Percentiles rank a stretch among this genome's conserved stretches.
phyloP scores from a whole-genome alignment of 1,140 invertebrate species.

The Rhyacophila brunnea region DNA sequence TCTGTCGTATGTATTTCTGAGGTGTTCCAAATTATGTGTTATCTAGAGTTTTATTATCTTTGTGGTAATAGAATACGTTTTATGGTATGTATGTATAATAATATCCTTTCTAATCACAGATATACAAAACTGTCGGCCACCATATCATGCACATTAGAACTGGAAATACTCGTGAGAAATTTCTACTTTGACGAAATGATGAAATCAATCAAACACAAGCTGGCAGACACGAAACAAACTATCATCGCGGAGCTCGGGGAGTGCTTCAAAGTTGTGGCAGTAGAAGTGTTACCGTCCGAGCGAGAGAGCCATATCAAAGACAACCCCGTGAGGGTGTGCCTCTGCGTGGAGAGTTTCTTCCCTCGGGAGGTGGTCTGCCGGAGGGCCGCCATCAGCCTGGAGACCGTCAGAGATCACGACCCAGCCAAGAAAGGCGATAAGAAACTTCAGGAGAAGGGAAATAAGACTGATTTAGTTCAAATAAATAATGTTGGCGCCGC shows the following conservation, averaged over 20 bases:
- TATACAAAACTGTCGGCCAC: constrained; percentile 74
- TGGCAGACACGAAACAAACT: constrained; percentile 49
- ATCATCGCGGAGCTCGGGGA: constrained; percentile 53
- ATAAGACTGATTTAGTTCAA: constrained; percentile 54
- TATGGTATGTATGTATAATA: too few species aligned
- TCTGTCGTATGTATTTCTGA: too few species aligned
- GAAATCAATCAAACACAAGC: constrained; percentile 58
- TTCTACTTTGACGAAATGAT: constrained; percentile 76
- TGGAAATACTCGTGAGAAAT: constrained; percentile 71
- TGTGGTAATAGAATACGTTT: too few species aligned
- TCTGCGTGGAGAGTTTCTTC: constrained; percentile 29
- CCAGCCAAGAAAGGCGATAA: constrained; percentile 38
- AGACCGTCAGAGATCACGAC: constrained; percentile 38
- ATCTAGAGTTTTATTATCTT: too few species aligned
- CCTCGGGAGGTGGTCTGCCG: constrained; percentile 55
- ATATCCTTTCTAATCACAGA: constrained; percentile 44
- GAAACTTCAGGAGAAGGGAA: constrained; percentile 44
- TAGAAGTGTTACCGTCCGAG: constrained; percentile 47
- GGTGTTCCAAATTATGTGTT: too few species aligned
- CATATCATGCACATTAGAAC: constrained; percentile 70
- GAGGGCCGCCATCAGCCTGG: constrained; percentile 55
- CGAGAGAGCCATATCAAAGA: constrained; percentile 43
- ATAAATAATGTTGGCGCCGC: constrained; percentile 43
- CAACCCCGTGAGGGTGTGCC: constrained; percentile 19
- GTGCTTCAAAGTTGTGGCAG: constrained; percentile 50